Base-by-base conservation (phyloP, 2,888 invertebrate species). In the Anaspis maculata region DNA sequence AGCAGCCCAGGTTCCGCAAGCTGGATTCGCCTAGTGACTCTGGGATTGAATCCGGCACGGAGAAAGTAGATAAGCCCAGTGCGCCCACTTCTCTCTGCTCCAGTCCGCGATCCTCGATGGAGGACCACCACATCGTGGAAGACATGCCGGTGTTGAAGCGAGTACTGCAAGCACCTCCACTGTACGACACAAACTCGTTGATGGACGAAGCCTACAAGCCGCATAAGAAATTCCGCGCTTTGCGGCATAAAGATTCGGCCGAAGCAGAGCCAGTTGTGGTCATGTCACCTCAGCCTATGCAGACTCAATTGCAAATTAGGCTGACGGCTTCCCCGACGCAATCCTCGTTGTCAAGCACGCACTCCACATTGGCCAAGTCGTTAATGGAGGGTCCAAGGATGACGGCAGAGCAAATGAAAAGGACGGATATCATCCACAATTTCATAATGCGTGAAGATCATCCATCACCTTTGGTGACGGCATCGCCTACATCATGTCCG, bases 191-290 rank as follows among this genome's bases (percentile, higher is more conserved):
- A 34, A 85, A 86, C 59, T 83, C 86, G 2, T 67, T 92, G 35
- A 91, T 92, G 90, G 90, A 91, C 62, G 91, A 90, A 67, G 90
- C 90, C 10, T 92, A 92, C 70, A 89, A 91, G 62, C 91, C 91
- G 40, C 92, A 92, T 72, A 92, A 92, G 68, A 92, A 92, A 66
- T 92, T 92, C 75, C 79, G 92, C 25, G 88, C 88, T 2, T 70
- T 88, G 59, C 72, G 87, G 14, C 64, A 66, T 42, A 84, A 86
- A 50, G 87, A 88, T 58, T 78, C 79, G 2, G 83, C 83, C 25
- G 87, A 87, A 56, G 84, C 85, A 2, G 79, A 80, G 52, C 76
- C 78, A 0, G 83, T 81, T 37, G 52, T 64, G 3, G 54, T 62
- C 3, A 49, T 61, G 32, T 61, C 66, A 6, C 57, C 62, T 2